These are phyloP conservation scores for Julus scandinavius DNA, from an alignment of 2,888 invertebrate species.

Conservation along the genomic window DNA sequence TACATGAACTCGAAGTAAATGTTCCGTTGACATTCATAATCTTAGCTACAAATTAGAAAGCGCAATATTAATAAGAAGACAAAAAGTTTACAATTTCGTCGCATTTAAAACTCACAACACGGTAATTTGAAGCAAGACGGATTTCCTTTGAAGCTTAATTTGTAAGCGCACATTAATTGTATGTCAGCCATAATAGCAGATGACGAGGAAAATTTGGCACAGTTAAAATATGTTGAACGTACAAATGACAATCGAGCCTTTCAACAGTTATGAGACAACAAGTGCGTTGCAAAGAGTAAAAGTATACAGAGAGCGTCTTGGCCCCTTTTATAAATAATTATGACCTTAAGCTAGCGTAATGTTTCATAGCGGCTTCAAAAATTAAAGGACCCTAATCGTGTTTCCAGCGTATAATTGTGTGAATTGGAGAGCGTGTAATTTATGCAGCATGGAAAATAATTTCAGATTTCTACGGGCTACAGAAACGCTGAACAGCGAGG, in stretches of 20 bases:
- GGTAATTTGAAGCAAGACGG: slow-evolving; percentile 39
- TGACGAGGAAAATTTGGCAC: slow-evolving; percentile 1
- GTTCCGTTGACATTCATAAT: neutral
- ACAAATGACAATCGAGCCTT: slow-evolving; percentile 28
- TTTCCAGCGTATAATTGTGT: slow-evolving; percentile 23
- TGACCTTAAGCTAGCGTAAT: slow-evolving; percentile 17
- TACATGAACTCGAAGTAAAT: neutral
- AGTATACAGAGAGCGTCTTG: neutral
- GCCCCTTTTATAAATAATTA: slow-evolving; percentile 43
- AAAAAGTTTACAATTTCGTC: neutral
- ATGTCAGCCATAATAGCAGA: slow-evolving; percentile 14
- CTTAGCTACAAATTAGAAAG: neutral
- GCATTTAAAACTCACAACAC: neutral
- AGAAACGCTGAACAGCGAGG: neutral
- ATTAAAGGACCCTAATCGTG: slow-evolving; percentile 1
- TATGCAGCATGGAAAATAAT: slow-evolving; percentile 4
- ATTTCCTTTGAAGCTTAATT: slow-evolving; percentile 44
- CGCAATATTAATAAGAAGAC: neutral
- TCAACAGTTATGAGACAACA: neutral
- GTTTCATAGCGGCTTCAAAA: slow-evolving; percentile 29
- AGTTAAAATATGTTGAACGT: neutral
- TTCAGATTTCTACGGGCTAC: neutral
- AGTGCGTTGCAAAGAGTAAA: neutral
- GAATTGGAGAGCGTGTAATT: slow-evolving; percentile 28
- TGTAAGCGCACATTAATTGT: neutral